Base-by-base conservation (phyloP, 2,888 invertebrate genomes). In the Neocrepidodera transversa region DNA sequence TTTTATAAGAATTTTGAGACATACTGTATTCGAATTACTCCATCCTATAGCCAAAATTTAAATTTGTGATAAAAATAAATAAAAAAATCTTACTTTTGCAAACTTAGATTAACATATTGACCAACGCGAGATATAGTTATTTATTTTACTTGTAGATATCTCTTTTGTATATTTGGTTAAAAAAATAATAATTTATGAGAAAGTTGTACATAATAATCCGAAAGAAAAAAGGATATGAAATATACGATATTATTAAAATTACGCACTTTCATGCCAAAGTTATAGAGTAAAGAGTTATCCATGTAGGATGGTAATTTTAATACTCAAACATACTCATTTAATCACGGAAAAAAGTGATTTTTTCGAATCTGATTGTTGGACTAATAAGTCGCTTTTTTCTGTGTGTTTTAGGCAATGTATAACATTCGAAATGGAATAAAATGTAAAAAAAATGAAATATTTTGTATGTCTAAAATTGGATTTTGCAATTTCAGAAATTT, bases 261-360 rank as follows among this genome's bases (percentile, higher is more conserved):
- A 78, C 72, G 77, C 78, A 78, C 77, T 78, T 78, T 79, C 77
- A 79, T 79, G 80, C 80, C 80, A 80, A 80, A 80, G 80, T 76
- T 80, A n/a, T n/a, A 80, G 79, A 76, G 73, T 76, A 75, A 76
- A 72, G 74, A 70, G 72, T 79, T 78, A 77, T 79, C 79, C 78
- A 78, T 78, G 77, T 78, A 78, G 78, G 78, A 73, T 70, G 69
- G 67, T 68, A 64, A 73, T 74, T 73, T 67, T 60, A 69, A 65
- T 71, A 70, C 69, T 71, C 67, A 66, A n/a, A 68, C 65, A 72
- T 73, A 71, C 71, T n/a, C n/a, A n/a, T n/a, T n/a, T n/a, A n/a
- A n/a, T n/a, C n/a, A n/a, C n/a, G n/a, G n/a, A n/a, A n/a, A n/a
- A n/a, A n/a, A n/a, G n/a, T n/a, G n/a, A n/a, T n/a, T n/a, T n/a